Percentiles rank a stretch among this genome's conserved stretches.
phyloP scores from a whole-genome alignment of 2,113 vertebrate genomes.

The Uropsilus gracilis region DNA sequence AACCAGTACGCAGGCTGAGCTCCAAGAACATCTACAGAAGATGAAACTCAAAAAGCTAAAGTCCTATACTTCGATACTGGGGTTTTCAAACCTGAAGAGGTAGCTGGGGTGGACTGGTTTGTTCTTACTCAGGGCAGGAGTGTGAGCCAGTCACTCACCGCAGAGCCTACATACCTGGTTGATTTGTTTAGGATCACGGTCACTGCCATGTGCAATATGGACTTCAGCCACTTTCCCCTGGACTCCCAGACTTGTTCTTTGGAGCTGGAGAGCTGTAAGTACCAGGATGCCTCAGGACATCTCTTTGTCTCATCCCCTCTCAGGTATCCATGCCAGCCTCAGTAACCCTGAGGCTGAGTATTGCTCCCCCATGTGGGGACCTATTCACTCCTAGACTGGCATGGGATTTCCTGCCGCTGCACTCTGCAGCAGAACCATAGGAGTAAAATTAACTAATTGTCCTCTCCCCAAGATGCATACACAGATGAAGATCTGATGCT shows the following conservation, averaged over 20 bases:
- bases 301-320: neutral
- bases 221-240: constrained; percentile 97
- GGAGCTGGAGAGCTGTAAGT: constrained; percentile 98
- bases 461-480: constrained; percentile 91
- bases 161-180: constrained; percentile 36
- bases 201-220: constrained; percentile 98
- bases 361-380: neutral
- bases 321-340: neutral
- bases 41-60: neutral
- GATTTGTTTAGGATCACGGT: constrained; percentile 92
- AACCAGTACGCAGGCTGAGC: neutral
- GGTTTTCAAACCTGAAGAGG: neutral
- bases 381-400: neutral
- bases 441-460: constrained; percentile 1
- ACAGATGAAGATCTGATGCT: constrained; percentile 98
- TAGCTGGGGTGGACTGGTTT: neutral
- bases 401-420: neutral
- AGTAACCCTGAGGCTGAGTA: neutral
- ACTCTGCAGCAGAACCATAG: neutral
- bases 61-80: neutral
- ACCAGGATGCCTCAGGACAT: neutral
- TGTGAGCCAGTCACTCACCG: neutral
- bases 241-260: constrained; percentile 96
- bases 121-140: neutral
- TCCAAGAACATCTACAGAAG: neutral